A percentile compares a stretch with the other conserved stretches of the same genome.
Conservation (phyloP, 2,888 invertebrate genomes). For the Pachliopta kotzebuea region DNA sequence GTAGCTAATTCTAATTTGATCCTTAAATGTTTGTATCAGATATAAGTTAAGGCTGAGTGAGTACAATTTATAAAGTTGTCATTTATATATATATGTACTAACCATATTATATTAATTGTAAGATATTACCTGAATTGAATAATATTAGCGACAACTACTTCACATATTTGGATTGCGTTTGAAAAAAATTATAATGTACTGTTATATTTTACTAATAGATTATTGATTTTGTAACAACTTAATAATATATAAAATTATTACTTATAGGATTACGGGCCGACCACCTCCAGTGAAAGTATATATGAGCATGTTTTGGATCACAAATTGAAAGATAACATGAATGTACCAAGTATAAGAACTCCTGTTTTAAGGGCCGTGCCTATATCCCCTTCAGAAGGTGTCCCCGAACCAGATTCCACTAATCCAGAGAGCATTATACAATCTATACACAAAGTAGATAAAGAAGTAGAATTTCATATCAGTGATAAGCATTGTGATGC, state of each 20-base stretch:
- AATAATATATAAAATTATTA: slow-evolving; percentile 36
- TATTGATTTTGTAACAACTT: neutral
- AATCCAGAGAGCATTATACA: slow-evolving; percentile 72
- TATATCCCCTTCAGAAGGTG: slow-evolving; percentile 59
- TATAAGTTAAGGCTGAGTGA: slow-evolving; percentile 37
- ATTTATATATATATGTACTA: slow-evolving; percentile 35
- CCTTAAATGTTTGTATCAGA: slow-evolving; percentile 35
- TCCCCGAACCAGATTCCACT: slow-evolving; percentile 74
- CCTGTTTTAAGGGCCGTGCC: slow-evolving; percentile 70
- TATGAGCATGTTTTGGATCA: slow-evolving; percentile 72
- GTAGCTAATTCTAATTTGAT: slow-evolving; percentile 26
- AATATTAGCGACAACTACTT: neutral
- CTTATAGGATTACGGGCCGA: slow-evolving; percentile 78
- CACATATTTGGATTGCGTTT: neutral
- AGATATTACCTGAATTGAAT: slow-evolving; percentile 45
- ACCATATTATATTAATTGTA: slow-evolving; percentile 45
- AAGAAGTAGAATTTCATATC: slow-evolving; percentile 70
- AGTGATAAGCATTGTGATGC: slow-evolving; percentile 60
- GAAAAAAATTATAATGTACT: slow-evolving; percentile 24
- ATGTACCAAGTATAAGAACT: slow-evolving; percentile 68
- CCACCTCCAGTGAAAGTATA: slow-evolving; percentile 77
- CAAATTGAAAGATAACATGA: slow-evolving; percentile 74
- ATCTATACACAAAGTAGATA: slow-evolving; percentile 58
- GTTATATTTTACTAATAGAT: neutral
- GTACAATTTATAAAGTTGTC: slow-evolving; percentile 47